Percentiles rank a stretch among this genome's conserved stretches.
Conservation (phyloP, 2,113 vertebrate genomes). For the Hemicordylus capensis region DNA sequence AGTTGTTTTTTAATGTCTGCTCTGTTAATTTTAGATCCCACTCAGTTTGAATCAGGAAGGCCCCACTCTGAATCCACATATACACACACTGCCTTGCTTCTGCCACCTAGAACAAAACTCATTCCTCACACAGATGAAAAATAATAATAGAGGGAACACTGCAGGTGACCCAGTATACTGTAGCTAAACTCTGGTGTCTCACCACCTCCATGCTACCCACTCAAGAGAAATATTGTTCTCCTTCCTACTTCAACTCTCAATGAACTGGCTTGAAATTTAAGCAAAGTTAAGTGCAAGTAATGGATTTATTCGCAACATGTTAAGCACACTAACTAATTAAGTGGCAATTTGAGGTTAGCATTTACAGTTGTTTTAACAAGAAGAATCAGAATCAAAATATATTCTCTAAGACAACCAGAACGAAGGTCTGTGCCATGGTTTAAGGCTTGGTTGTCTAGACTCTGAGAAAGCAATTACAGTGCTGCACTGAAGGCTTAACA, state of each 20-base stretch:
- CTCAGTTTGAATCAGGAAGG: no score
- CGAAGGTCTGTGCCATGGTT: conserved; percentile 11
- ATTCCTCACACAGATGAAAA: no score
- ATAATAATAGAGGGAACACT: no score
- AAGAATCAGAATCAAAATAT: conserved; percentile 37
- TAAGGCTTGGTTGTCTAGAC: neutral
- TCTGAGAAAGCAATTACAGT: conserved; percentile 34
- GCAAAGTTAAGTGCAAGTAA: neutral
- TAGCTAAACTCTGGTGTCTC: neutral
- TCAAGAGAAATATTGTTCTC: neutral
- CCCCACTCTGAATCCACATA: no score
- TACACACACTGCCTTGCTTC: no score
- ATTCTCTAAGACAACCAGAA: conserved; percentile 14
- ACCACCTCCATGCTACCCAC: neutral
- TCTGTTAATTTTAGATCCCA: no score
- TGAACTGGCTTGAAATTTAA: conserved; percentile 8
- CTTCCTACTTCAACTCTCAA: neutral
- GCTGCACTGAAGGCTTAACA: neutral
- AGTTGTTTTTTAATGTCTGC: no score
- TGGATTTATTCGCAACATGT: neutral
- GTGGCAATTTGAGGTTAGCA: conserved; percentile 1
- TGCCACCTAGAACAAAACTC: no score
- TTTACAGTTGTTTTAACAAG: conserved; percentile 2
- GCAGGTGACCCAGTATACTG: neutral
- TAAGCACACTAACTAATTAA: conserved; percentile 34